Evolutionary conservation across 2,888 invertebrate genomes (phyloP), one percentile per base, ranked within the genome.

Genomic region (Anthophora plumipes): DNA sequence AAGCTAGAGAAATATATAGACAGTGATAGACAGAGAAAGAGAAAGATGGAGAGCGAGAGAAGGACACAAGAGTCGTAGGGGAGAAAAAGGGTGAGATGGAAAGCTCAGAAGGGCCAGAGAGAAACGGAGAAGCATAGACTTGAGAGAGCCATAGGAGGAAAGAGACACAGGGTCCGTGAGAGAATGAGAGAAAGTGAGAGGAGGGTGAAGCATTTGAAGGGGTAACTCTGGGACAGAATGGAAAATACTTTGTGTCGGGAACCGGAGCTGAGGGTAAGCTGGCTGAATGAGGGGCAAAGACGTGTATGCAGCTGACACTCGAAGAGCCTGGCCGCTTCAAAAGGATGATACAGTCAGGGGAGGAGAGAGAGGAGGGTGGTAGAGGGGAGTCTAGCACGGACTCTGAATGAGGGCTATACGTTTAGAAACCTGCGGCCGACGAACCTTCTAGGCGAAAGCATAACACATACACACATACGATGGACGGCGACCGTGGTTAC

Each of bases 291-390:
- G 71, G 75, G 81, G 60, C 74, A 81, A 80, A 77, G 80, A 79
- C 79, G 71, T 75, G 83, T 82, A 82, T 68, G 69, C 85, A 69
- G 77, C 74, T 76, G 83, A 85, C 83, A 76, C 85, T 83, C 77
- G 75, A 80, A 83, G 77, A 85, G 83, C 81, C 50, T 55, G 77
- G 57, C 69, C 37, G 71, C 85, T 84, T 84, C 81, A 84, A 84
- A 84, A 81, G 85, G 73, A 66, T 73, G 85, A 80, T 73, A 81
- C 72, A 60, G 43, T 48, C 46, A 25, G 22, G 39, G 57, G 55
- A 17, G 39, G 43, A 68, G 41, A 14, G 20, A 55, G 50, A 25
- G 37, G 25, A 64, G 80, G 76, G 11, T 12, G 67, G 20, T 31
- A 31, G 67, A 61, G 61, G 60, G 39, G 61, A 63, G 78, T 82